These are phyloP conservation scores for Zaprionus davidi DNA, from an alignment of 1,140 invertebrate species.

Conservation along the genomic window DNA sequence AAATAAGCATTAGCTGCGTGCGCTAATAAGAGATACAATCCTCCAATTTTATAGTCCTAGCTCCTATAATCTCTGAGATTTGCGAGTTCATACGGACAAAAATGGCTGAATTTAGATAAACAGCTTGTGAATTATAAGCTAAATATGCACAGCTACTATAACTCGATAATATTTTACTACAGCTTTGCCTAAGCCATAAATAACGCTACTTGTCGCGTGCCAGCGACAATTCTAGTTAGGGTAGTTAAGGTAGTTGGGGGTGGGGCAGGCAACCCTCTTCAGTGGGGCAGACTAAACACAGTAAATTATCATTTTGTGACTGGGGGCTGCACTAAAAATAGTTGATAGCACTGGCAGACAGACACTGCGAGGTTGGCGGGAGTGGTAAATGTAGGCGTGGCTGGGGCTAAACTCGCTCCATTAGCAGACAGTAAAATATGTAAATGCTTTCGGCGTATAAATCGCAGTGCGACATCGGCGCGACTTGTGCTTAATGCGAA, in stretches of 20 bases:
- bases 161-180: not conserved
- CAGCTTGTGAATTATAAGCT: not conserved
- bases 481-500: conserved; percentile 74
- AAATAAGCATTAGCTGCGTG: no score
- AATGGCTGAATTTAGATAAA: not conserved
- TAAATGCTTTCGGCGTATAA: conserved; percentile 74
- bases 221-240: not conserved
- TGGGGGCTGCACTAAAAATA: conserved; percentile 29
- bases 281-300: conserved; percentile 19
- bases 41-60: no score
- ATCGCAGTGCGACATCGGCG: conserved; percentile 70
- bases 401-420: conserved; percentile 24
- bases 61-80: no score
- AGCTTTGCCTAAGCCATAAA: conserved; percentile 24
- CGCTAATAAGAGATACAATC: no score
- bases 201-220: conserved; percentile 6
- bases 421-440: conserved; percentile 79
- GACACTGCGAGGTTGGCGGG: not conserved
- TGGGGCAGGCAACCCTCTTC: conserved; percentile 28
- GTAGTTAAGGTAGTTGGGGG: not conserved
- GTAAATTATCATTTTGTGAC: conserved; percentile 39
- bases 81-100: no score
- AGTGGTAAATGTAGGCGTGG: not conserved
- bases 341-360: conserved; percentile 1
- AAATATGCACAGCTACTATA: not conserved